Evolutionary conservation across 2,888 invertebrate species (phyloP).

Genomic region (Scaptomyza flava): DNA sequence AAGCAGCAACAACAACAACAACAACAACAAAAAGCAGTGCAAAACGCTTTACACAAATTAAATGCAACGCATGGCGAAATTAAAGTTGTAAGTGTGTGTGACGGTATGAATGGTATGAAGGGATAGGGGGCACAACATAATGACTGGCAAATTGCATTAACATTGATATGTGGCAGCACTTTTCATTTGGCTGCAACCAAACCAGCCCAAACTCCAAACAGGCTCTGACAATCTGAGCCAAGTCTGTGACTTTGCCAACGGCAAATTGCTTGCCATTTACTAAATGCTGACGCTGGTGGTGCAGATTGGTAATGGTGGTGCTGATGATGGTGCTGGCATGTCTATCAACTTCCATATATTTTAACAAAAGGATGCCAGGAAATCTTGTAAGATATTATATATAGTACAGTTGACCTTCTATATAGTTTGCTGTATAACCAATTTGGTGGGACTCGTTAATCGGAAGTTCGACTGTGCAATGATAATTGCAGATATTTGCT

Average conservation of each 20-base stretch:
- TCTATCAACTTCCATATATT: conserved; percentile 1
- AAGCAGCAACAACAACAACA: not conserved
- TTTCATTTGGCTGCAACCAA: conserved; percentile 31
- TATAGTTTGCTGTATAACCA: no score
- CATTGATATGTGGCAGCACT: conserved; percentile 41
- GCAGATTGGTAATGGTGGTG: not conserved
- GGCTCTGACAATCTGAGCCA: conserved; percentile 14
- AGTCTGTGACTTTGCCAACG: conserved; percentile 41
- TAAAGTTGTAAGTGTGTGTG: not conserved
- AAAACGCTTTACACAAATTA: conserved; percentile 58
- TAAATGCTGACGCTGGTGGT: conserved; percentile 1
- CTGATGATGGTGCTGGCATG: not conserved
- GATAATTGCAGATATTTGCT: no score
- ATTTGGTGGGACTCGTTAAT: no score
- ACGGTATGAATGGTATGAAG: not conserved
- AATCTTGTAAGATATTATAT: not conserved
- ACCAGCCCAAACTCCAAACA: conserved; percentile 9
- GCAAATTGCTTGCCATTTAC: conserved; percentile 20
- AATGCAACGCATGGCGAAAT: conserved; percentile 49
- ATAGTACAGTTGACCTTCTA: no score
- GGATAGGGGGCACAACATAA: conserved; percentile 31
- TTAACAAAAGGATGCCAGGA: not conserved
- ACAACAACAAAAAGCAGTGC: conserved; percentile 45
- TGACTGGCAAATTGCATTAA: conserved; percentile 59
- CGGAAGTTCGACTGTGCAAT: no score